A percentile compares a stretch with the other conserved stretches of the same genome.
Evolutionary conservation across 1,140 invertebrate genomes (phyloP).

Genomic region (Neotoxoptera formosana): DNA sequence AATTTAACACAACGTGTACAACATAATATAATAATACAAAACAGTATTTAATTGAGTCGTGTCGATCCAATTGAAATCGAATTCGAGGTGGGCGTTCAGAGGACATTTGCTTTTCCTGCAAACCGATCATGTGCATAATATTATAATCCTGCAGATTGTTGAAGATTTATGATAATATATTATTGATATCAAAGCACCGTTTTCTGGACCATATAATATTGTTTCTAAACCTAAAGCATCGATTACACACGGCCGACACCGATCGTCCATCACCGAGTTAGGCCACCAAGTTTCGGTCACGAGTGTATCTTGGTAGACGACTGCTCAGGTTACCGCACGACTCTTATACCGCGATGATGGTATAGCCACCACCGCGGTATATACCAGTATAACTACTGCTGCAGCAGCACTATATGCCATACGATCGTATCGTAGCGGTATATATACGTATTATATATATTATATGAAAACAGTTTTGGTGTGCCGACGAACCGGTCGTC

Average conservation of each 20-base stretch:
- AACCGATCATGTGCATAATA: neutral
- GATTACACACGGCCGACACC: no score
- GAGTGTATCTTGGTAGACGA: neutral
- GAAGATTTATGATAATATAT: neutral
- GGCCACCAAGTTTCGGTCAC: neutral
- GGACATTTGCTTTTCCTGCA: neutral
- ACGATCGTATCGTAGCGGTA: neutral
- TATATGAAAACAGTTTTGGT: neutral
- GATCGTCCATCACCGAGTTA: neutral
- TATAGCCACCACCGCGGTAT: neutral
- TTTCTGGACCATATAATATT: neutral
- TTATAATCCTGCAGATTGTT: neutral
- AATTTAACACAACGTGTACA: neutral
- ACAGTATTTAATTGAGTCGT: neutral
- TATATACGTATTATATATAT: neutral
- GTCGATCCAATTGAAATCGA: neutral
- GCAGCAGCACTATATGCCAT: neutral
- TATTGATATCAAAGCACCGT: neutral
- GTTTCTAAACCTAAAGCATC: neutral
- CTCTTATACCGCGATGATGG: neutral
- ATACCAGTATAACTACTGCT: neutral
- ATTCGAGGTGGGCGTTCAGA: neutral
- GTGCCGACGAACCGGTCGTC: conserved; percentile 17
- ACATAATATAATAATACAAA: neutral
- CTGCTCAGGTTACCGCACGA: neutral